Percentiles rank a stretch among this genome's conserved stretches.
Conservation (phyloP, 2,113 vertebrate species). For the Oncorhynchus tshawytscha region DNA sequence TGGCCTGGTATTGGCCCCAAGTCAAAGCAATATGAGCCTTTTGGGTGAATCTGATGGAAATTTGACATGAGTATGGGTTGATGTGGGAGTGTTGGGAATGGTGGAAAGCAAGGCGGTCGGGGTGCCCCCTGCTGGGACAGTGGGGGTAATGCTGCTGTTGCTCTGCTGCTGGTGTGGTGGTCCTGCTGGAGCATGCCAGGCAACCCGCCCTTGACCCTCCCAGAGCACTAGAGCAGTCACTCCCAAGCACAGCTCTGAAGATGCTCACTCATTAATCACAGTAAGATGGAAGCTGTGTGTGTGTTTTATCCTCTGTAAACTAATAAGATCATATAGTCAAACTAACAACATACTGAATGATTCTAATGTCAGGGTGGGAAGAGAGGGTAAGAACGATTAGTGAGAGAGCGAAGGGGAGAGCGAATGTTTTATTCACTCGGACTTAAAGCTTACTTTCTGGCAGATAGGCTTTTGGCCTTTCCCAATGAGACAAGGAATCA, state of each 20-base stretch:
- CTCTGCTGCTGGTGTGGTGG: constrained; percentile 2
- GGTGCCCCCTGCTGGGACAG: not conserved
- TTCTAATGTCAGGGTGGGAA: constrained; percentile 14
- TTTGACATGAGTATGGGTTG: too few relatives aligned
- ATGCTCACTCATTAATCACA: constrained; percentile 40
- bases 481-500: constrained; percentile 40
- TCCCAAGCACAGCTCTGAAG: too few relatives aligned
- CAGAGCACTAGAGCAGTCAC: too few relatives aligned
- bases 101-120: not conserved
- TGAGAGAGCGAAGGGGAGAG: not conserved
- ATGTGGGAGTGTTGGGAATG: too few relatives aligned
- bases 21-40: too few relatives aligned
- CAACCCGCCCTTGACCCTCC: not conserved
- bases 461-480: constrained; percentile 42
- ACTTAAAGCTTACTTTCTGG: constrained; percentile 33
- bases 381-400: constrained; percentile 7
- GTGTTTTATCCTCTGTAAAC: constrained; percentile 12
- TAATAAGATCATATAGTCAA: too few relatives aligned
- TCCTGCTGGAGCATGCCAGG: too few relatives aligned
- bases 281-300: not conserved
- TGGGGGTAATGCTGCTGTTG: not conserved
- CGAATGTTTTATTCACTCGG: constrained; percentile 45
- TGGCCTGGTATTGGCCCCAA: too few relatives aligned
- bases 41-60: too few relatives aligned
- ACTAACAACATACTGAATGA: too few relatives aligned